Base-by-base conservation (phyloP, 1,140 invertebrate species). In the Drosophila repletoides region DNA sequence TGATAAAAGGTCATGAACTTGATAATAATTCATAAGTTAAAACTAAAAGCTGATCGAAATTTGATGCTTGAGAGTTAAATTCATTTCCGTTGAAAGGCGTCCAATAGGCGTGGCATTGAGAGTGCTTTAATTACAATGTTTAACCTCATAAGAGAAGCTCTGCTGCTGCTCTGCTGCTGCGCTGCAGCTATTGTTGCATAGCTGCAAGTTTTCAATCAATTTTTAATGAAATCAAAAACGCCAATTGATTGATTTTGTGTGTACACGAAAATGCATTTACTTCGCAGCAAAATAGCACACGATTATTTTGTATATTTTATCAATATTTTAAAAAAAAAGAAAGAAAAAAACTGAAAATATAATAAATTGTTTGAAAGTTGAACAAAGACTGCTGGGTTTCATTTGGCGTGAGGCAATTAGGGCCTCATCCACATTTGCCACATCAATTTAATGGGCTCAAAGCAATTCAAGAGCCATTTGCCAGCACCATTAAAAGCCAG, bases 401-500 rank as follows among this genome's bases (percentile, higher is more conserved):
- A n/a, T n/a, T 4, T 17, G n/a, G 22, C 22, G 52, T 36, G 9
- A 7, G 34, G 52, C 66, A 53, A 72, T 72, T 77, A 68, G 55
- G 28, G 51, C 36, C 55, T 68, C 49, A 38, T 46, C 43, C 49
- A 72, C 43, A 15, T 70, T 73, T 33, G 36, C 51, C 34, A 69
- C 53, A 31, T 52, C 74, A 38, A 73, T 79, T 76, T 73, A 76
- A 76, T 76, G 69, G 63, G 56, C 69, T 56, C 31, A 61, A 66
- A 81, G 59, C 76, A 76, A 81, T 76, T 56, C 46, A 64, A 81
- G 59, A 81, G 22, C 72, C 55, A 81, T 81, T 76, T 59, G 55
- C 48, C 51, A 72, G 52, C 41, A 34, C 72, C 76, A 81, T 81
- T 81, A 81, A 80, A 81, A 76, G 61, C 67, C 66, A 81, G 53